Percentiles rank a stretch among this genome's conserved stretches.
phyloP scores from a whole-genome alignment of 2,797 vertebrate species.

The Centroberyx gerrardi region DNA sequence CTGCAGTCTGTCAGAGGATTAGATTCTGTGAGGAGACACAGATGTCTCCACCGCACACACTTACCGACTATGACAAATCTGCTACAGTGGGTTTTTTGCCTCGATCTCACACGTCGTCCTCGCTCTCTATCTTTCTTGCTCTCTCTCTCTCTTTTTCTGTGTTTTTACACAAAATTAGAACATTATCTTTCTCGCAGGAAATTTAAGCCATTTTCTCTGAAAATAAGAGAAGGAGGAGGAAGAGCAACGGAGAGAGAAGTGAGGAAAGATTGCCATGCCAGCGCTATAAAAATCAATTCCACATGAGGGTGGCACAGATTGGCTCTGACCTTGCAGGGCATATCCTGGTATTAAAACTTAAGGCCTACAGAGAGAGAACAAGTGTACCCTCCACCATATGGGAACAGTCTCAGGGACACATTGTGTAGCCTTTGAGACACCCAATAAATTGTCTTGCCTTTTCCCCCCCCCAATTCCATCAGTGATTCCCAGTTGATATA shows the following conservation, averaged over 20 bases:
- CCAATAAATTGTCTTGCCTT: conserved; percentile 19
- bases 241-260: background rate
- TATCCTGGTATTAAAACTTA: conserved; percentile 39
- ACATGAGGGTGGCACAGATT: conserved; percentile 35
- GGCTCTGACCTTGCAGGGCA: conserved; percentile 45
- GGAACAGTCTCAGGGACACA: too few species aligned
- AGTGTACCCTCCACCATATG: background rate
- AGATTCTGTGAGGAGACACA: background rate
- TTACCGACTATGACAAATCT: background rate
- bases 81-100: background rate
- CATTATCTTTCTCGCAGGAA: conserved; percentile 5
- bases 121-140: background rate
- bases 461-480: background rate
- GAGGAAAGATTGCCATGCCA: conserved; percentile 21
- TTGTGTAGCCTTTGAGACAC: background rate
- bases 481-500: background rate
- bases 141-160: background rate
- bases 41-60: background rate
- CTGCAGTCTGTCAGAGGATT: conserved; percentile 1
- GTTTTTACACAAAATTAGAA: background rate
- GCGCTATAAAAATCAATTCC: conserved; percentile 30
- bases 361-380: conserved; percentile 22
- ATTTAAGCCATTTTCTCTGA: background rate
- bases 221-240: conserved; percentile 6
- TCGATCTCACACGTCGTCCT: conserved; percentile 5